Evolutionary conservation across 2,888 invertebrate genomes (phyloP).

Genomic region (Nebria brevicollis): DNA sequence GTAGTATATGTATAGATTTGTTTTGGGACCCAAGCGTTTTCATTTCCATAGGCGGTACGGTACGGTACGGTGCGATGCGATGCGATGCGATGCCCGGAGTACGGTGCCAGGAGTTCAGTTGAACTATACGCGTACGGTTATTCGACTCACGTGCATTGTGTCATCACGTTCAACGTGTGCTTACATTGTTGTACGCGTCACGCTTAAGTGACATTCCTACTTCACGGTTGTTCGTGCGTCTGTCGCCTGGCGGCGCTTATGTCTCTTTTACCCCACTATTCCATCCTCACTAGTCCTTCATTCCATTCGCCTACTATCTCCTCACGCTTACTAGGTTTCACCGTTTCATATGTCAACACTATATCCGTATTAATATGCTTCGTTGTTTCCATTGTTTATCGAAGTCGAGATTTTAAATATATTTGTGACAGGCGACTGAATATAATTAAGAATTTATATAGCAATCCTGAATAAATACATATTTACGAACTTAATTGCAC

Average conservation of each 20-base stretch:
- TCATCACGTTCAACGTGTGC: slow-evolving; percentile 40
- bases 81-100: too few relatives aligned
- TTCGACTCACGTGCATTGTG: slow-evolving; percentile 39
- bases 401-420: background rate
- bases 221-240: background rate
- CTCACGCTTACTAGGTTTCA: background rate
- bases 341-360: background rate
- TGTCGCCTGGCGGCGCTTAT: background rate
- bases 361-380: background rate
- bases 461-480: too few relatives aligned
- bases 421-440: too few relatives aligned
- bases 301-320: background rate
- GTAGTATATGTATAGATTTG: slow-evolving; percentile 48
- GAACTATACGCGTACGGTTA: slow-evolving; percentile 19
- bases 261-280: background rate
- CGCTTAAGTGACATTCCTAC: slow-evolving; percentile 4
- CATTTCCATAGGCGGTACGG: background rate
- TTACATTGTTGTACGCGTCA: slow-evolving; percentile 25
- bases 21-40: slow-evolving; percentile 45
- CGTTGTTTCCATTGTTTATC: background rate
- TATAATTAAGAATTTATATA: too few relatives aligned
- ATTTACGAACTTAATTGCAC: too few relatives aligned
- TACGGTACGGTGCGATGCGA: too few relatives aligned
- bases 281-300: background rate
- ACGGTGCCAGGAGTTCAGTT: too few relatives aligned